Evolutionary conservation across 2,113 vertebrate species (phyloP).

Genomic region (Gnathonemus longibarbis): DNA sequence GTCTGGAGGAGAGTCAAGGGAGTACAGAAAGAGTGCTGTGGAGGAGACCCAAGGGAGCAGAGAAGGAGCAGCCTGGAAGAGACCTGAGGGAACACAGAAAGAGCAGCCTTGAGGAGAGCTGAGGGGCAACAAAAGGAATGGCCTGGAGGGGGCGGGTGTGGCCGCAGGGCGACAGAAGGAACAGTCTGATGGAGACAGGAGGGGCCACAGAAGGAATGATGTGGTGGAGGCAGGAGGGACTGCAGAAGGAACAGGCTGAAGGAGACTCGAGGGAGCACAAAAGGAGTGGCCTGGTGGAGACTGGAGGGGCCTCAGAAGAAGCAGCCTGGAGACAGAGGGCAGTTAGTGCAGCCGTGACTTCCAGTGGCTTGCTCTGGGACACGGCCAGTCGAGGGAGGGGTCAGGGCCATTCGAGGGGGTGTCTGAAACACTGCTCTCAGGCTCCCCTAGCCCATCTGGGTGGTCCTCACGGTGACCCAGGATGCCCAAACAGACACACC

Average conservation of each 20-base stretch:
- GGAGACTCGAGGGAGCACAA: neutral
- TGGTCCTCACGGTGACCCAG: constrained; percentile 54
- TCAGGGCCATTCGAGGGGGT: neutral
- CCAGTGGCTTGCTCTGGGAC: neutral
- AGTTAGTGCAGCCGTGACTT: neutral
- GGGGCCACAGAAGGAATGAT: neutral
- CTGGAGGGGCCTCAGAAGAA: neutral
- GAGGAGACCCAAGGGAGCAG: neutral
- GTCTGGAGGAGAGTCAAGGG: neutral
- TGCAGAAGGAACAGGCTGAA: neutral
- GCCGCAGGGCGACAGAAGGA: neutral
- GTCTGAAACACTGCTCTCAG: constrained; percentile 65
- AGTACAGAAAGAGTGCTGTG: too few relatives aligned
- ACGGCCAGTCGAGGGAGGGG: neutral
- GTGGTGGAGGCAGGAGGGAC: neutral
- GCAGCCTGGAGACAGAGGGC: neutral
- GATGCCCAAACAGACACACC: constrained; percentile 53
- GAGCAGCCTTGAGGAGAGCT: neutral
- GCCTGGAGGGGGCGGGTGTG: neutral
- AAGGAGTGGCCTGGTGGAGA: neutral
- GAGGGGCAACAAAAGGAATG: neutral
- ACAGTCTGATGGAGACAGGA: neutral
- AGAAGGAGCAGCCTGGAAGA: neutral
- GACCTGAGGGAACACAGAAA: neutral
- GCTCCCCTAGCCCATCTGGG: constrained; percentile 52